Conservation (phyloP, 2,797 vertebrate species). For the Oreortyx pictus region DNA sequence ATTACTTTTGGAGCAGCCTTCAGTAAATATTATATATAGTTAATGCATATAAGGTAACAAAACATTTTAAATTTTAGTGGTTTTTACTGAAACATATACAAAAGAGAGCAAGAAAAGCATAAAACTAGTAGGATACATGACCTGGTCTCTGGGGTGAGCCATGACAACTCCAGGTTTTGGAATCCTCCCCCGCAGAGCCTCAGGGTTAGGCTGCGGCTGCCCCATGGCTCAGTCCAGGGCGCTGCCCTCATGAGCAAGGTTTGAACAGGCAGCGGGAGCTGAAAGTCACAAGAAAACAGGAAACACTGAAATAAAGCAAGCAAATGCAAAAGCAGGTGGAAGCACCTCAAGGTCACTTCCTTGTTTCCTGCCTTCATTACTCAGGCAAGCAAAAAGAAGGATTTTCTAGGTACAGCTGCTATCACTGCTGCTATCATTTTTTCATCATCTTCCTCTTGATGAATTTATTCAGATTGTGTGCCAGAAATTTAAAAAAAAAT, state of each 20-base stretch:
- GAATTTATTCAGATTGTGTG: constrained; percentile 11
- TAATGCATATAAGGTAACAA: too few species aligned
- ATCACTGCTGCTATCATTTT: not conserved
- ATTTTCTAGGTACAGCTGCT: constrained; percentile 14
- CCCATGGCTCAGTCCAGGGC: not conserved
- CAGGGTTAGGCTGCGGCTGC: not conserved
- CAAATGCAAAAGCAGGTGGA: not conserved
- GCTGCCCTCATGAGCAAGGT: not conserved
- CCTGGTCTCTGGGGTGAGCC: not conserved
- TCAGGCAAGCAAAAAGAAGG: not conserved
- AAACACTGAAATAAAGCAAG: not conserved
- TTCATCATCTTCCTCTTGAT: not conserved
- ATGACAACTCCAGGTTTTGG: not conserved
- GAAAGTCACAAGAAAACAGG: not conserved
- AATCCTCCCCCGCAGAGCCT: rapidly evolving
- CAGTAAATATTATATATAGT: too few species aligned
- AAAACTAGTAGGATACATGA: too few species aligned
- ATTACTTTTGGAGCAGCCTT: too few species aligned
- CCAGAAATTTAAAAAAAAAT: not conserved
- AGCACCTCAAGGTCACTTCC: not conserved
- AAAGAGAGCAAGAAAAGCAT: too few species aligned
- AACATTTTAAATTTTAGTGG: too few species aligned
- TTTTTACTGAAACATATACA: too few species aligned
- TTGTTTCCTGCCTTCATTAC: constrained; percentile 3
- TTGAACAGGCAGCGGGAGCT: not conserved